phyloP scores from a whole-genome alignment of 2,797 vertebrate species.

The Pangasius krempfi region DNA sequence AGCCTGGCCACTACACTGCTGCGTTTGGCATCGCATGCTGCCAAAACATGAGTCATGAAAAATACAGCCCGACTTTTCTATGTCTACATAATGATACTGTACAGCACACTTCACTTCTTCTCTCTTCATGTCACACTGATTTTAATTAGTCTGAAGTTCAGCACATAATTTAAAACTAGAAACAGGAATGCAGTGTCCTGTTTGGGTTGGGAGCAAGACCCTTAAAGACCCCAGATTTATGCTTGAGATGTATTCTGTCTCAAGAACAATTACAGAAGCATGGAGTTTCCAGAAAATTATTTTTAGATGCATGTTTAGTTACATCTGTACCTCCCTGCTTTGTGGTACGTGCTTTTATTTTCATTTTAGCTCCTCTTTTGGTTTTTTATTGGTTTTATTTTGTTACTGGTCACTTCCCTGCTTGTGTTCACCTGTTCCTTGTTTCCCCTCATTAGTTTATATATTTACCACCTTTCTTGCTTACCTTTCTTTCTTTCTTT shows the following conservation, averaged over 20 bases:
- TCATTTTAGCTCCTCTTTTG: background rate
- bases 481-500: background rate
- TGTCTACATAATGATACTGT: background rate
- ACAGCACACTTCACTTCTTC: background rate
- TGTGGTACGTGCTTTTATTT: background rate
- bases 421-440: background rate
- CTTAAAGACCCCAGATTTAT: background rate
- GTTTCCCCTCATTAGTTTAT: background rate
- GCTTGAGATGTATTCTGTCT: background rate
- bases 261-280: background rate
- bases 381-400: background rate
- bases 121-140: background rate
- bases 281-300: background rate
- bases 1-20: constrained; percentile 49
- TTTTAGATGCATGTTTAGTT: background rate
- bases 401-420: background rate
- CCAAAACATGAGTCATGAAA: constrained; percentile 50
- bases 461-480: no score
- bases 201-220: background rate
- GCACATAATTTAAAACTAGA: background rate
- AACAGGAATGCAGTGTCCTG: background rate
- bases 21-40: constrained; percentile 43
- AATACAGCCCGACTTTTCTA: constrained; percentile 30
- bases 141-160: background rate
- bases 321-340: background rate